Evolutionary conservation across 2,888 invertebrate species (phyloP), one percentile per base, ranked within the genome.

Genomic region (Drosophila peninsularis): DNA sequence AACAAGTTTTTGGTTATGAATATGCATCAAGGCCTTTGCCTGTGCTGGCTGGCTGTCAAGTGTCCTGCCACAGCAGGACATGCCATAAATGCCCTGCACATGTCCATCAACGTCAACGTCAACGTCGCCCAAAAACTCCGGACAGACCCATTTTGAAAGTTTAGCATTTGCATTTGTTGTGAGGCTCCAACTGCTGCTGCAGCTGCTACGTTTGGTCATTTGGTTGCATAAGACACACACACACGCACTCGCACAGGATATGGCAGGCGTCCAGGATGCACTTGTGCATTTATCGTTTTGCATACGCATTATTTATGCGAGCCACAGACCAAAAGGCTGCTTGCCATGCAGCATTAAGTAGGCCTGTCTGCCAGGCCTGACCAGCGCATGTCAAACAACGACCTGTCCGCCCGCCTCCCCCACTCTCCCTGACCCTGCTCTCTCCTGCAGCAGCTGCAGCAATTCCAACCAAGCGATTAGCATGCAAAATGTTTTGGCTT

Each of bases 291-390:
- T 78, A 86, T 88, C 78, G 71, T 82, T 88, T 80, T 80, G 88
- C 87, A 78, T 86, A 73, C 80, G 83, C 75, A 88, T 83, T 88
- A 86, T 74, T 86, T 83, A 83, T 88, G 83, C 67, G 70, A 66
- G 54, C 56, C 52, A 53, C 36, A 56, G 60, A 55, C 65, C 63
- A 60, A 60, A 47, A 49, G 55, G 27, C 44, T 60, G 47, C 60
- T 62, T 60, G 63, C 62, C 65, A 64, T 71, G 71, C 62, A 60
- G 71, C 72, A 75, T 82, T 75, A 80, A 80, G 68, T 79, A 64
- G 60, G 71, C 79, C 70, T 68, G 41, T 56, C 56, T 39, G 58
- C 27, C 50, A 50, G 34, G n/a, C 21, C 50, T 50, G 55, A 45
- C 50, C 41, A 45, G 72, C 49, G 72, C 49, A 45, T 63, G 56